Conservation (phyloP, 2,888 invertebrate species). For the Machimus rusticus region DNA sequence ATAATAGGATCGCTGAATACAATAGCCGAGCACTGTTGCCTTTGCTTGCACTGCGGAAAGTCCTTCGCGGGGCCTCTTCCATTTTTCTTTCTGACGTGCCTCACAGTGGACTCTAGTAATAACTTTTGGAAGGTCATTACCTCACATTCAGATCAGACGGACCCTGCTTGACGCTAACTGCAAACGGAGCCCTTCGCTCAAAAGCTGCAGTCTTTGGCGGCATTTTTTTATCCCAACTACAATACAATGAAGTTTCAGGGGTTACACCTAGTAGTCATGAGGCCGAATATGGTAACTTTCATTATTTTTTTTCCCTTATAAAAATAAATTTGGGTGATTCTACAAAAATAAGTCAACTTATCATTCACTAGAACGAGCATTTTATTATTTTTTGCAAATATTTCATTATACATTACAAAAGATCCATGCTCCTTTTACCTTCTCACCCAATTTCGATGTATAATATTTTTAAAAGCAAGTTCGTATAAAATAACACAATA, state of each 20-base stretch:
- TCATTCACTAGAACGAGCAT: too few species aligned
- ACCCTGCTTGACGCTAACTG: neutral
- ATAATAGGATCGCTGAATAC: constrained; percentile 33
- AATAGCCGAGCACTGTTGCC: constrained; percentile 25
- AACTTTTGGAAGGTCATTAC: constrained; percentile 9
- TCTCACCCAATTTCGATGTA: too few species aligned
- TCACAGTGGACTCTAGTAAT: neutral
- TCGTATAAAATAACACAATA: too few species aligned
- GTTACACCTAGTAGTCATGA: too few species aligned
- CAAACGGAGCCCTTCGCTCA: neutral
- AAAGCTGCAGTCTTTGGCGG: neutral
- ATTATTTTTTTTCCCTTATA: too few species aligned
- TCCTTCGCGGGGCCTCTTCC: neutral
- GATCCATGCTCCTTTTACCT: too few species aligned
- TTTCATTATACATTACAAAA: too few species aligned
- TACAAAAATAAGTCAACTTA: too few species aligned
- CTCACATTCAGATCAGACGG: neutral
- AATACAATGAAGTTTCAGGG: neutral
- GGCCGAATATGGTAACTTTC: too few species aligned
- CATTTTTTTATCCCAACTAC: neutral
- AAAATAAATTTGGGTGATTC: too few species aligned
- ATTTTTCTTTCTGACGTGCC: constrained; percentile 29
- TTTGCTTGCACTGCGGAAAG: neutral
- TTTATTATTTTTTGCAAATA: too few species aligned
- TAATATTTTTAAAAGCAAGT: too few species aligned